Percentiles rank a stretch among this genome's conserved stretches.
Evolutionary conservation across 2,797 vertebrate species (phyloP).

Genomic region (Pristis pectinata): DNA sequence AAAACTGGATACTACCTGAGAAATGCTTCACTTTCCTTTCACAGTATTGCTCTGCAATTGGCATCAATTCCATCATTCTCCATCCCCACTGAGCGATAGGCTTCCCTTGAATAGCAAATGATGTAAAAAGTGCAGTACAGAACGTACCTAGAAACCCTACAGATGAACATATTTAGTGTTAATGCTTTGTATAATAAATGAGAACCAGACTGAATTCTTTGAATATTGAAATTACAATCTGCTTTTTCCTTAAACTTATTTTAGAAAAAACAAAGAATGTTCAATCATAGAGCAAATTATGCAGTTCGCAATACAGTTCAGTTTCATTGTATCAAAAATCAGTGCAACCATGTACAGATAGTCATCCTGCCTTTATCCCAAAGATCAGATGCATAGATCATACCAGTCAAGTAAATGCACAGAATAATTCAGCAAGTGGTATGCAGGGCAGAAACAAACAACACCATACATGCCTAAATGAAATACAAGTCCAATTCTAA

Average conservation of each 20-base stretch:
- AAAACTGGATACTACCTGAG: conserved; percentile 26
- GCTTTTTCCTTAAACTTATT: not conserved
- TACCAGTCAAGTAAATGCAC: not conserved
- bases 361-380: not conserved
- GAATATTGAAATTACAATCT: not conserved
- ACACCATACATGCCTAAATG: not conserved
- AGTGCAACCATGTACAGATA: not conserved
- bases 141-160: conserved; percentile 38
- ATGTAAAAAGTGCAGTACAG: conserved; percentile 39
- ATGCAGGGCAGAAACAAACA: not conserved
- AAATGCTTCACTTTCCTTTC: conserved; percentile 29
- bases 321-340: conserved; percentile 7
- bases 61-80: conserved; percentile 39
- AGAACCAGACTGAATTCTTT: not conserved
- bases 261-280: not conserved
- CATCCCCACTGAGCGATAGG: conserved; percentile 38
- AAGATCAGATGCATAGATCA: not conserved
- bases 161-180: not conserved
- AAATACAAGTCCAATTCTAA: not conserved
- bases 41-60: conserved; percentile 37
- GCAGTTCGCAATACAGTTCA: not conserved
- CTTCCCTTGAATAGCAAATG: conserved; percentile 40
- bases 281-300: not conserved
- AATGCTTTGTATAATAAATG: not conserved
- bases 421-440: not conserved